phyloP scores from a whole-genome alignment of 1,140 invertebrate species.

The Leptinotarsa texana region DNA sequence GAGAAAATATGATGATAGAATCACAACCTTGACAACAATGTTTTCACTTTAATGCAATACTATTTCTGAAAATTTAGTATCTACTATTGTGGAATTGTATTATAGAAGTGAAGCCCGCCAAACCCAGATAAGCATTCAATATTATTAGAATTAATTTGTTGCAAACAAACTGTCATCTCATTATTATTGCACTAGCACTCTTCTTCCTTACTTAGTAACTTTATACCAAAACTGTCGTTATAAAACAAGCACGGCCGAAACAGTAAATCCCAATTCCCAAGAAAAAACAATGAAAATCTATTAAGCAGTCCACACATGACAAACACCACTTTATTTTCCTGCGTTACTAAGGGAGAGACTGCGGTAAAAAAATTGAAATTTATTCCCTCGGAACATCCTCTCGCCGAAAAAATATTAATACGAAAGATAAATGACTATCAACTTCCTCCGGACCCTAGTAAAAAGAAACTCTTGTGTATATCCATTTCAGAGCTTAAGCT shows the following conservation, averaged over 20 bases:
- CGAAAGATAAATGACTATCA: conserved; percentile 25
- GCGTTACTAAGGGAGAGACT: neutral
- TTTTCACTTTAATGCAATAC: too few species aligned
- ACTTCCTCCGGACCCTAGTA: conserved; percentile 19
- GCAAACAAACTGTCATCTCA: too few species aligned
- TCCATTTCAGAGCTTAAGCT: conserved; percentile 24
- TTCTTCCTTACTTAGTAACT: too few species aligned
- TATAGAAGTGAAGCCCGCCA: too few species aligned
- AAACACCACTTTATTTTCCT: conserved; percentile 19
- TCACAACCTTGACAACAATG: too few species aligned
- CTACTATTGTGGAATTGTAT: too few species aligned
- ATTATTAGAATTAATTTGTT: too few species aligned
- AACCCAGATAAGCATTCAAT: too few species aligned
- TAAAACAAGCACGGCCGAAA: neutral
- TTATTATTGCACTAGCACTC: too few species aligned
- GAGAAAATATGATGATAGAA: too few species aligned
- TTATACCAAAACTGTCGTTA: neutral
- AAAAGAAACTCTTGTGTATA: conserved; percentile 25
- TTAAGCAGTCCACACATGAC: conserved; percentile 17
- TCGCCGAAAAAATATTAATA: conserved; percentile 26
- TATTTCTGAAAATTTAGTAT: too few species aligned
- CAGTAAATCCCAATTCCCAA: neutral
- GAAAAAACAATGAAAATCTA: conserved; percentile 11
- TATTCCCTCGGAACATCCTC: conserved; percentile 7
- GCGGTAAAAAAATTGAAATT: conserved; percentile 22